Percentiles rank a stretch among this genome's conserved stretches.
These are phyloP conservation scores for Ophraella communa DNA, from an alignment of 2,888 invertebrate genomes.

Conservation along the genomic window DNA sequence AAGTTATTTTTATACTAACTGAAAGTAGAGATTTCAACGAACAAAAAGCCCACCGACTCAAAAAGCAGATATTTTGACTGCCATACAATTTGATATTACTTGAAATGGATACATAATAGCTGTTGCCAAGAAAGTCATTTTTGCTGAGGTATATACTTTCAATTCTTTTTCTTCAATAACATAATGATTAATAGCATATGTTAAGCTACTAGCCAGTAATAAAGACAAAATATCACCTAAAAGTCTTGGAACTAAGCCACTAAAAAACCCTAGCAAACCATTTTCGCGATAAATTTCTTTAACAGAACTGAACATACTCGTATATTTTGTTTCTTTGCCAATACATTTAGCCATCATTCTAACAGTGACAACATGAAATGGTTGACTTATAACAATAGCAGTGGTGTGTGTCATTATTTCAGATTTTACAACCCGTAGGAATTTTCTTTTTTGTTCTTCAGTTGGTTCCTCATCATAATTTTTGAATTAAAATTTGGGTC, in stretches of 20 bases:
- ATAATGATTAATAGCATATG: conserved; percentile 82
- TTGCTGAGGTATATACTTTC: conserved; percentile 63
- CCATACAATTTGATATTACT: conserved; percentile 91
- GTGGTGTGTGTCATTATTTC: conserved; percentile 78
- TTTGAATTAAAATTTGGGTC: too few species aligned
- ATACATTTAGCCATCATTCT: conserved; percentile 96
- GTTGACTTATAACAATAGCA: conserved; percentile 85
- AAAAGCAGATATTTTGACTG: too few species aligned
- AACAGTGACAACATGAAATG: conserved; percentile 90
- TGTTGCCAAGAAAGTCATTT: conserved; percentile 76
- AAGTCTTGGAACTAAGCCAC: conserved; percentile 86
- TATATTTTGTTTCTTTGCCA: conserved; percentile 85
- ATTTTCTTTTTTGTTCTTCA: conserved; percentile 56
- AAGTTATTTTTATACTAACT: too few species aligned
- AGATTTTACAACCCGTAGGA: conserved; percentile 65
- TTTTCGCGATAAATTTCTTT: conserved; percentile 84
- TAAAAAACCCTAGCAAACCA: conserved; percentile 85
- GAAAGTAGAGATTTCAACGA: too few species aligned
- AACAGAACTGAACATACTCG: conserved; percentile 77
- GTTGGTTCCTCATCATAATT: conserved; percentile 61
- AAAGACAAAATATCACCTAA: conserved; percentile 84
- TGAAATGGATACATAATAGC: conserved; percentile 91
- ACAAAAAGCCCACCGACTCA: too few species aligned
- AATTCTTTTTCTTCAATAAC: conserved; percentile 75
- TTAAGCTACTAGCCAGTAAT: conserved; percentile 76